These are phyloP conservation scores for Bicyclus anynana DNA, from an alignment of 1,140 invertebrate genomes.

Conservation along the genomic window DNA sequence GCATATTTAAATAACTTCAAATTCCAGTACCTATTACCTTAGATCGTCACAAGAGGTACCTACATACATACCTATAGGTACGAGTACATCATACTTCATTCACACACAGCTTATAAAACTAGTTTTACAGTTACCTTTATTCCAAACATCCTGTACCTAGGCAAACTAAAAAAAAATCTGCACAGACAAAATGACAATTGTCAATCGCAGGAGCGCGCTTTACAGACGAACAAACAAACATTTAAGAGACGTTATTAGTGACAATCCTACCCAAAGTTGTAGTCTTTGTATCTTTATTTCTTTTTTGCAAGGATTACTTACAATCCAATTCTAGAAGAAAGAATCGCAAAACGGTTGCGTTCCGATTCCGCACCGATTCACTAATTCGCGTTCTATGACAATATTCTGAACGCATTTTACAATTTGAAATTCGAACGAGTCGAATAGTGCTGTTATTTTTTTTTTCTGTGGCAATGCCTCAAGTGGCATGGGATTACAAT, in stretches of 20 bases:
- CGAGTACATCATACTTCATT: too few relatives aligned
- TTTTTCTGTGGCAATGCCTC: neutral
- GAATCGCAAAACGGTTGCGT: slow-evolving; percentile 29
- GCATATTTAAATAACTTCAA: too few relatives aligned
- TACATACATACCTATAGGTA: too few relatives aligned
- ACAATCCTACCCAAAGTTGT: slow-evolving; percentile 32
- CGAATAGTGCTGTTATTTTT: neutral
- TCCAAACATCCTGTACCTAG: neutral
- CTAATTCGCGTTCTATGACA: slow-evolving; percentile 36
- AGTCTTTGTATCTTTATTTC: slow-evolving; percentile 17
- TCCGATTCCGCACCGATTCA: slow-evolving; percentile 34
- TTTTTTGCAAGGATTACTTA: slow-evolving; percentile 45
- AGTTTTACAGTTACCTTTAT: neutral
- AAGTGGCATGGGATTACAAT: slow-evolving; percentile 27
- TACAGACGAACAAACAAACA: slow-evolving; percentile 33
- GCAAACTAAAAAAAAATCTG: neutral
- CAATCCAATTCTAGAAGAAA: slow-evolving; percentile 43
- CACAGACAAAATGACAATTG: neutral
- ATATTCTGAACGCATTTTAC: slow-evolving; percentile 27
- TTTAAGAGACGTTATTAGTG: slow-evolving; percentile 34
- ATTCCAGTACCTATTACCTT: too few relatives aligned
- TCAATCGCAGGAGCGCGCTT: slow-evolving; percentile 14
- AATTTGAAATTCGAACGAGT: slow-evolving; percentile 5
- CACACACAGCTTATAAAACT: too few relatives aligned
- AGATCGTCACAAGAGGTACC: too few relatives aligned